Evolutionary conservation across 2,888 invertebrate genomes (phyloP).

Genomic region (Limnephilus marmoratus): DNA sequence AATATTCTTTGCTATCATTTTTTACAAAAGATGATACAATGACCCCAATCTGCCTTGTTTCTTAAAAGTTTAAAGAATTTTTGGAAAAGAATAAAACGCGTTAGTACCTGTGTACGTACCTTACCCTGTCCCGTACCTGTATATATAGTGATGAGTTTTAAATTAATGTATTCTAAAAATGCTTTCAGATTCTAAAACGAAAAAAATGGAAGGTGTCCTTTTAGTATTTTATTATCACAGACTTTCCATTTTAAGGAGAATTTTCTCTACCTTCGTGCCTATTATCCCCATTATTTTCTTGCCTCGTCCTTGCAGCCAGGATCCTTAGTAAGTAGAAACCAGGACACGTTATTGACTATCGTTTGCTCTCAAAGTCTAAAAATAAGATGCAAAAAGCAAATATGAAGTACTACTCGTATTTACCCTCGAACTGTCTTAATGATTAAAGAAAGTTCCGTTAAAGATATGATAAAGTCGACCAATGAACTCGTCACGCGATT

Average conservation of each 20-base stretch:
- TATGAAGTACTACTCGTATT: background rate
- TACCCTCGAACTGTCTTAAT: background rate
- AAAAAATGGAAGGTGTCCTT: background rate
- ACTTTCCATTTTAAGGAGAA: conserved; percentile 31
- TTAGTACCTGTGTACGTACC: background rate
- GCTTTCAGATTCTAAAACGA: background rate
- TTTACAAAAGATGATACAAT: background rate
- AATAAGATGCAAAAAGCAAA: background rate
- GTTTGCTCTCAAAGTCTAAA: background rate
- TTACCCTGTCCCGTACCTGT: too few species aligned
- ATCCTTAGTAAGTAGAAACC: background rate
- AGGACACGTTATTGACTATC: background rate
- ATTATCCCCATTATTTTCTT: conserved; percentile 38
- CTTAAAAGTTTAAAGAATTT: background rate
- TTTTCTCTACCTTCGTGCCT: conserved; percentile 12
- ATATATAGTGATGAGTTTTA: background rate
- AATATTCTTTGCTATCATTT: background rate
- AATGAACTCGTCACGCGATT: too few species aligned
- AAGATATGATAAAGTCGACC: background rate
- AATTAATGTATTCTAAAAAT: background rate
- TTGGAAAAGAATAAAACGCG: background rate
- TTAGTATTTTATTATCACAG: background rate
- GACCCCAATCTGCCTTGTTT: background rate
- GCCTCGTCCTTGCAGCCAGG: conserved; percentile 5
- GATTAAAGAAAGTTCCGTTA: background rate